phyloP scores from a whole-genome alignment of 1,140 invertebrate genomes.

The Calycopis cecrops region DNA sequence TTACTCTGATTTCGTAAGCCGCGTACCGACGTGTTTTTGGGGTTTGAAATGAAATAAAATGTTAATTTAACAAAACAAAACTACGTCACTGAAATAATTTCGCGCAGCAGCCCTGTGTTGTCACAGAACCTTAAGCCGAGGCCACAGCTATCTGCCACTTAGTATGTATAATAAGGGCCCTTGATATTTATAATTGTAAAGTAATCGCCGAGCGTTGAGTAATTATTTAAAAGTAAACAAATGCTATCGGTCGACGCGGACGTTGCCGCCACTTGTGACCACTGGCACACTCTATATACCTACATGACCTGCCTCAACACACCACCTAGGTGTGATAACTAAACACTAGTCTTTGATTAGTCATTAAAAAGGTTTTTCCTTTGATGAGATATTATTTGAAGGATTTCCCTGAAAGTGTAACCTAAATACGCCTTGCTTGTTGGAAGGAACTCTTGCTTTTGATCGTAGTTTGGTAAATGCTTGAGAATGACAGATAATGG shows the following conservation, averaged over 20 bases:
- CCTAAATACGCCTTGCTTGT: too few species aligned
- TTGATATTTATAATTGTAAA: slow-evolving; percentile 1
- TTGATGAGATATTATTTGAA: too few species aligned
- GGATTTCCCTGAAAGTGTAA: too few species aligned
- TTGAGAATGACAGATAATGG: too few species aligned
- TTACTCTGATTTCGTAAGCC: too few species aligned
- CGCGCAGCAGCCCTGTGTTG: background rate
- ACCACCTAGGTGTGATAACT: background rate
- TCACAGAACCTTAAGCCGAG: slow-evolving; percentile 1
- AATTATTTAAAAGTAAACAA: slow-evolving; percentile 3
- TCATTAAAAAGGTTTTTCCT: background rate
- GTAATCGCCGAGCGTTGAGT: slow-evolving; percentile 1
- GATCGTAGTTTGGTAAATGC: too few species aligned
- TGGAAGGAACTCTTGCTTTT: too few species aligned
- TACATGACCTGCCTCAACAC: slow-evolving; percentile 2
- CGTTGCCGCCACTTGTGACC: background rate
- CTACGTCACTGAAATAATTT: too few species aligned
- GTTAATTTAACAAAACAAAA: too few species aligned
- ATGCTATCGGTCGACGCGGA: background rate
- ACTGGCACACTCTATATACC: background rate
- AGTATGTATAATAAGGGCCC: slow-evolving; percentile 7
- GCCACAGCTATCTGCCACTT: background rate
- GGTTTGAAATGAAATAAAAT: too few species aligned
- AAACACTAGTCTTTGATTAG: background rate
- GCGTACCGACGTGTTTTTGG: too few species aligned